Conservation (phyloP, 2,888 invertebrate species). For the Rhogogaster chlorosoma region DNA sequence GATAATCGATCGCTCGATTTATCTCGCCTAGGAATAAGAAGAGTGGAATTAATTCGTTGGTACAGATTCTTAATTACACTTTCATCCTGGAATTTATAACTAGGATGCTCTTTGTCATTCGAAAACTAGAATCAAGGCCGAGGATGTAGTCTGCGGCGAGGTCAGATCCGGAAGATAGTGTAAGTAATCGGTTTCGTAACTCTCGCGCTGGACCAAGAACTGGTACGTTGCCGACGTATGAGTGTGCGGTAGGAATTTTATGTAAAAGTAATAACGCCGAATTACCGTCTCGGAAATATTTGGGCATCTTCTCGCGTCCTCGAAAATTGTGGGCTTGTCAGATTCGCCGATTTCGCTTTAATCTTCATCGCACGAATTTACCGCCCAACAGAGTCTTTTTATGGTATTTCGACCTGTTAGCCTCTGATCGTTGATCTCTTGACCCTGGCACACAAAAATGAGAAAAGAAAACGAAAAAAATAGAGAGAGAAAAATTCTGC, state of each 20-base stretch:
- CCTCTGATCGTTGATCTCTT: slow-evolving; percentile 19
- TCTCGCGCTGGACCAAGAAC: background rate
- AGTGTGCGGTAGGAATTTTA: background rate
- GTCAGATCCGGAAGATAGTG: slow-evolving; percentile 16
- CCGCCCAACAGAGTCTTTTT: slow-evolving; percentile 8
- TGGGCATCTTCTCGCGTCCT: background rate
- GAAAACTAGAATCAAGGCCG: background rate
- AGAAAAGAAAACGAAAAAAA: background rate
- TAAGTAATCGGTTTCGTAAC: background rate
- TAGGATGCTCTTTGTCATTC: background rate
- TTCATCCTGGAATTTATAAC: background rate
- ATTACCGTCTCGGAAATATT: background rate
- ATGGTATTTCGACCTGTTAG: background rate
- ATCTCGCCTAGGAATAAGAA: background rate
- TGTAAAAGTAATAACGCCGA: background rate
- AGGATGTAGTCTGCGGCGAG: slow-evolving; percentile 1
- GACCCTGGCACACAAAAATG: background rate
- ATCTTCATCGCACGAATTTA: slow-evolving; percentile 20
- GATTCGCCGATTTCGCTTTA: slow-evolving; percentile 18
- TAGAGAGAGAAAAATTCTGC: background rate
- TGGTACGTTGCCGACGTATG: background rate
- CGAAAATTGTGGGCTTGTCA: slow-evolving; percentile 19
- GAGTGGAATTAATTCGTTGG: background rate
- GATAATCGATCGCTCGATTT: slow-evolving; percentile 15
- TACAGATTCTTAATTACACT: background rate